Base-by-base conservation (phyloP, 2,113 vertebrate genomes). In the Echinops telfairi region DNA sequence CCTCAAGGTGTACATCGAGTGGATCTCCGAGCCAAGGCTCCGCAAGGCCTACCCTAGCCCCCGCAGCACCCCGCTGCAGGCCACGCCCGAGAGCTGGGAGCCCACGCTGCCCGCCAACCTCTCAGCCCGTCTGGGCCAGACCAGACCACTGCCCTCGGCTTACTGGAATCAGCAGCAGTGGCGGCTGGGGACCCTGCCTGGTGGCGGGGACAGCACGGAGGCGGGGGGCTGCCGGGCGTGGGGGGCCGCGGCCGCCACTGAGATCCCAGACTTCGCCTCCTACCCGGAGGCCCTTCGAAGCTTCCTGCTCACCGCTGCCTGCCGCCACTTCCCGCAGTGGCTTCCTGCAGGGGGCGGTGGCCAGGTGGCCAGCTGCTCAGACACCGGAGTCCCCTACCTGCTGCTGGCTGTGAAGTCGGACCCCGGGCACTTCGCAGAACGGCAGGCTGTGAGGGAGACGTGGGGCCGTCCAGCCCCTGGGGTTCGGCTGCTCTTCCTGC, bases 101-200 rank as follows among this genome's bases (percentile, higher is more conserved):
- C 87, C 90, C 58, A 88, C 94, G 23, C 84, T 96, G 77, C 96
- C 94, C 0, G 75, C 85, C 83, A 91, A 93, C 76, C 91, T 96
- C 38, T 88, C 96, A 0, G 83, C 36, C 14, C 95, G 92, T 8
- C 94, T 98, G 64, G 96, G 95, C 31, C 96, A 96, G 73, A 64
- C 38, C 2, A 77, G 96, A 22, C 91, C 95, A 0, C 84, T 70
- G 36, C 83, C 96, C 0, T 94, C n/a, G 0, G 98, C 98, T 4
- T 99, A 97, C 96, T 99, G 99, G 98, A 99, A 99, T 93, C 97
- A 86, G 15, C 97, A 98, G 86, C 98, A 99, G 96, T 98, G 98
- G 94, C 77, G 71, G 94, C 90, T 98, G 88, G 97, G 98, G 84
- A 20, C 96, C 2, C 94, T 98, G 83, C 97, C 96, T 91, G 80